phyloP scores from a whole-genome alignment of 2,113 vertebrate species.

The Narcine bancroftii region DNA sequence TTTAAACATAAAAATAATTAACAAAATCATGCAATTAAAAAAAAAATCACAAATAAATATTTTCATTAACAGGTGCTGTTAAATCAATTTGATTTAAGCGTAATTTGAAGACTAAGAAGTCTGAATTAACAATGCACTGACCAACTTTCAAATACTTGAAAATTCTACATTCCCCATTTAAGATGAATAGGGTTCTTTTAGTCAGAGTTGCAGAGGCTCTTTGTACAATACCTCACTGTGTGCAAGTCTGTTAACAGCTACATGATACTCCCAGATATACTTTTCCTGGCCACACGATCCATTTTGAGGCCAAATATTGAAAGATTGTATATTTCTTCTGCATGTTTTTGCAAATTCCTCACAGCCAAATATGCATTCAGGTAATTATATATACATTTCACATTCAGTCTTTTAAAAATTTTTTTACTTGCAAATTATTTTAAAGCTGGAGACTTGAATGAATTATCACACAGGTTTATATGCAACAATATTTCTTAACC shows the following conservation, averaged over 20 bases:
- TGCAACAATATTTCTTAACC: background rate
- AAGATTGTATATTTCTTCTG: constrained; percentile 65
- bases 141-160: background rate
- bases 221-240: constrained; percentile 60
- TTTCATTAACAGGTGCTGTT: constrained; percentile 41
- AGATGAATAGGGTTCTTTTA: constrained; percentile 46
- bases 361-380: constrained; percentile 46
- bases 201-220: constrained; percentile 43
- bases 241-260: constrained; percentile 54
- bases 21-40: background rate
- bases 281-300: constrained; percentile 57
- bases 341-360: constrained; percentile 64
- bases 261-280: constrained; percentile 65
- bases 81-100: background rate
- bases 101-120: background rate
- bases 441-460: background rate
- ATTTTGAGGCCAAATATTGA: constrained; percentile 55
- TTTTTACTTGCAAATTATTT: constrained; percentile 10
- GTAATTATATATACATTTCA: constrained; percentile 27
- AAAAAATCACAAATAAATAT: constrained; percentile 39
- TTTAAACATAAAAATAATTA: background rate
- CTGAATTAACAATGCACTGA: constrained; percentile 13
- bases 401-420: constrained; percentile 16
- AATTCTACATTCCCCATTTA: background rate
- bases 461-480: constrained; percentile 20